Evolutionary conservation across 2,113 vertebrate genomes (phyloP).

Genomic region (Barbus barbus): DNA sequence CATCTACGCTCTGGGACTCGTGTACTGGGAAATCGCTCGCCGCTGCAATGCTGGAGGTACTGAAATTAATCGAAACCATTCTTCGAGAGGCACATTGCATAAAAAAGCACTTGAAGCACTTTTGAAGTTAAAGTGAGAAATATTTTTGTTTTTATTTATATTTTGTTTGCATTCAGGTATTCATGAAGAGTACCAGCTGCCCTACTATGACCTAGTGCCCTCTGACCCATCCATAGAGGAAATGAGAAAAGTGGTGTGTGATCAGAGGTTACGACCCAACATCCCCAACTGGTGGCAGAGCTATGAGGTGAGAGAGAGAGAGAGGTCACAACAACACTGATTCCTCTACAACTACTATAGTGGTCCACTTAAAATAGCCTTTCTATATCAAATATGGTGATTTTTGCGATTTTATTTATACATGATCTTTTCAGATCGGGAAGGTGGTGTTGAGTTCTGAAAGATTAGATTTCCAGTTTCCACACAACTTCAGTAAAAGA

Average conservation of each 20-base stretch:
- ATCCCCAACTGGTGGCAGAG: constrained; percentile 98
- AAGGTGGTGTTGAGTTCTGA: too few relatives aligned
- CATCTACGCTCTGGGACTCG: constrained; percentile 92
- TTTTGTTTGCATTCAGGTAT: constrained; percentile 74
- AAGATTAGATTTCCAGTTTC: too few relatives aligned
- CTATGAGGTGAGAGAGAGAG: constrained; percentile 82
- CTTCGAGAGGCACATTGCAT: neutral
- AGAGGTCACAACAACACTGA: too few relatives aligned
- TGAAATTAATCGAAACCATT: neutral
- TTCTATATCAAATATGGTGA: too few relatives aligned
- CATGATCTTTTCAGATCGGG: too few relatives aligned
- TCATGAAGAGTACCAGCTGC: constrained; percentile 95
- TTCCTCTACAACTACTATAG: neutral
- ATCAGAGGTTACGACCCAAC: constrained; percentile 90
- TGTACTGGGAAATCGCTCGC: constrained; percentile 96
- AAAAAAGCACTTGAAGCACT: too few relatives aligned
- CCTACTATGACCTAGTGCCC: constrained; percentile 93
- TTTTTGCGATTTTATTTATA: too few relatives aligned
- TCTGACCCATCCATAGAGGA: constrained; percentile 96
- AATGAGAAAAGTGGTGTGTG: constrained; percentile 95
- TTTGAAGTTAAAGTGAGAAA: too few relatives aligned
- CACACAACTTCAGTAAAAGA: too few relatives aligned
- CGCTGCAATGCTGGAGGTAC: constrained; percentile 93
- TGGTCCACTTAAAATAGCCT: too few relatives aligned
- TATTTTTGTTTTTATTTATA: neutral